Evolutionary conservation across 1,140 invertebrate species (phyloP).

Genomic region (Drosophila kohkoa): DNA sequence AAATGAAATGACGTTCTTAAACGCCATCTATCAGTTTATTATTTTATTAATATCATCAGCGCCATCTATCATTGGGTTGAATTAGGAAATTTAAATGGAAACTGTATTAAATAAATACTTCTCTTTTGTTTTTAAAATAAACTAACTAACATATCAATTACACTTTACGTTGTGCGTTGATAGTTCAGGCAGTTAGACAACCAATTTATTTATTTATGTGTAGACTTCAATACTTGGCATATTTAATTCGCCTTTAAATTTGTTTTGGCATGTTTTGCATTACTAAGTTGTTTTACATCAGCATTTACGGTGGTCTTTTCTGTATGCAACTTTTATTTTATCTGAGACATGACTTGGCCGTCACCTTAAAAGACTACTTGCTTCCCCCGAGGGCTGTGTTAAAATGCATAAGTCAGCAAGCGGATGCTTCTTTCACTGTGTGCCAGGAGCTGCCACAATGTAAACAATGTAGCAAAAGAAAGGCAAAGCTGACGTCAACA

Average conservation of each 20-base stretch:
- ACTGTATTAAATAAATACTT: no score
- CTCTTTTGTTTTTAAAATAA: no score
- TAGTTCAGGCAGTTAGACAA: no score
- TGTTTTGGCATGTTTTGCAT: neutral
- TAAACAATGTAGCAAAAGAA: conserved; percentile 20
- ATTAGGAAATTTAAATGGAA: no score
- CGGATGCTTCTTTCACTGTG: neutral
- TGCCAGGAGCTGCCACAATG: conserved; percentile 28
- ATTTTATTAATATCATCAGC: no score
- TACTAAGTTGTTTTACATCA: neutral
- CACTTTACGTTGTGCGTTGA: no score
- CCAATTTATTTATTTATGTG: no score
- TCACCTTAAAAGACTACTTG: neutral
- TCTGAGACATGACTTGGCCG: neutral
- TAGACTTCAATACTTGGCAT: no score
- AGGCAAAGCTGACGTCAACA: neutral
- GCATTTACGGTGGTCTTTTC: neutral
- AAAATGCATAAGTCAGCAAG: conserved; percentile 22
- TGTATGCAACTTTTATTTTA: neutral
- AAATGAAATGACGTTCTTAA: no score
- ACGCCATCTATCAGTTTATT: no score
- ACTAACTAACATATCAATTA: no score
- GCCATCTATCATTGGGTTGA: no score
- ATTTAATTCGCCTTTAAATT: neutral
- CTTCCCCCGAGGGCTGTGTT: neutral